Evolutionary conservation across 2,797 vertebrate genomes (phyloP).

Genomic region (Crocodylus rhombifer): DNA sequence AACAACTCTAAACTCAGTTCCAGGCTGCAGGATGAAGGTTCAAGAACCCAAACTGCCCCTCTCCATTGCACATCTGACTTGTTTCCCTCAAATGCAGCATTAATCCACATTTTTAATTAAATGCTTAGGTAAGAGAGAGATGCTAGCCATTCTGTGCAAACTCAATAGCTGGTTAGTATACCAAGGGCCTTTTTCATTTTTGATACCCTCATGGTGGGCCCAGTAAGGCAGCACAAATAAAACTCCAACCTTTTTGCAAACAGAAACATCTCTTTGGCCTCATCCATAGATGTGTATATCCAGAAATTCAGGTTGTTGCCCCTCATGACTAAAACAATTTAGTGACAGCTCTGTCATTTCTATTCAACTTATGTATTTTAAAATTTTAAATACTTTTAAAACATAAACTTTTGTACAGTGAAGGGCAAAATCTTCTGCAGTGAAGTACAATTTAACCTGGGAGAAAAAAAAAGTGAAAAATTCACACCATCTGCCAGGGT

Average conservation of each 20-base stretch:
- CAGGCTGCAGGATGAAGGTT: neutral
- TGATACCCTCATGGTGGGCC: constrained; percentile 76
- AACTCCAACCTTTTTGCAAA: neutral
- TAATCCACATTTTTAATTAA: neutral
- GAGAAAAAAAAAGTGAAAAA: neutral
- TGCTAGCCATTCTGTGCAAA: neutral
- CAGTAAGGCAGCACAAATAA: neutral
- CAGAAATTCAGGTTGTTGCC: neutral
- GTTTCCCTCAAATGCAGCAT: neutral
- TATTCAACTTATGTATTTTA: neutral
- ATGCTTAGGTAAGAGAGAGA: neutral
- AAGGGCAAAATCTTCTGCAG: neutral
- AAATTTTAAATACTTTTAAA: neutral
- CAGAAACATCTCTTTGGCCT: rapidly evolving
- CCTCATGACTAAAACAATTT: neutral
- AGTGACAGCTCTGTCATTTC: neutral
- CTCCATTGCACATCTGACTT: neutral
- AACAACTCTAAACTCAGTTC: neutral
- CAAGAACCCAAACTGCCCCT: too few species aligned
- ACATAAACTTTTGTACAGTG: neutral
- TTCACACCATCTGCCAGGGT: neutral
- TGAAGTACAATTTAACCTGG: neutral
- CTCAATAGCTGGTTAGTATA: rapidly evolving
- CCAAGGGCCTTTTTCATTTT: constrained; percentile 1
- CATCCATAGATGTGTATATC: rapidly evolving